These are phyloP conservation scores for Syngnathus rostellatus DNA, from an alignment of 2,797 vertebrate species.

Conservation along the genomic window DNA sequence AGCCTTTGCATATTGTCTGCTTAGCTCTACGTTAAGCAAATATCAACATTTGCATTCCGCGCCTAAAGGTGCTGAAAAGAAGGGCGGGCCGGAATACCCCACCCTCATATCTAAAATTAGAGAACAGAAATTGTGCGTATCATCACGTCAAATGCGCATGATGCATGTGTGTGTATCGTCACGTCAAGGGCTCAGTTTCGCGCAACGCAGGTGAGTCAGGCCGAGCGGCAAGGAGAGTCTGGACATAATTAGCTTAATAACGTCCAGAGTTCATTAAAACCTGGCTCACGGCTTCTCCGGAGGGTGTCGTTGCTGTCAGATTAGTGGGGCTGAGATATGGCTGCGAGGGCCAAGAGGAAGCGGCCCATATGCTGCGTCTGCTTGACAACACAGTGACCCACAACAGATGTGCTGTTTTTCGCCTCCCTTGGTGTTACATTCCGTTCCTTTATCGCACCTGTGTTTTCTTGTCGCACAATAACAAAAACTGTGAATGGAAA, in stretches of 20 bases:
- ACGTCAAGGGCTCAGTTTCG: no score
- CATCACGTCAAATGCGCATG: constrained; percentile 35
- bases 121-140: constrained; percentile 19
- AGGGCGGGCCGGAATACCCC: constrained; percentile 16
- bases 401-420: constrained; percentile 59
- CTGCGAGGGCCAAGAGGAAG: constrained; percentile 33
- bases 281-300: constrained; percentile 53
- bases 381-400: constrained; percentile 59
- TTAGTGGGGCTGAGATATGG: constrained; percentile 59
- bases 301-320: constrained; percentile 61
- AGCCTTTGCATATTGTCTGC: constrained; percentile 9
- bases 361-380: constrained; percentile 59
- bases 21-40: constrained; percentile 30
- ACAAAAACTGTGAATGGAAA: constrained; percentile 34
- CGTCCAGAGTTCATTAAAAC: constrained; percentile 64
- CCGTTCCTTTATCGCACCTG: constrained; percentile 52
- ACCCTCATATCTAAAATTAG: constrained; percentile 10
- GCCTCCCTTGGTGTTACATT: constrained; percentile 36
- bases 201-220: constrained; percentile 9
- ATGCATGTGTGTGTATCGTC: constrained; percentile 7
- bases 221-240: constrained; percentile 42
- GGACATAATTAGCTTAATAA: constrained; percentile 60
- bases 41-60: constrained; percentile 45
- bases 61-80: constrained; percentile 27
- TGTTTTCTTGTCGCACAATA: constrained; percentile 41